Conservation (phyloP, 2,113 vertebrate species). For the Sinocyclocheilus anshuiensis region DNA sequence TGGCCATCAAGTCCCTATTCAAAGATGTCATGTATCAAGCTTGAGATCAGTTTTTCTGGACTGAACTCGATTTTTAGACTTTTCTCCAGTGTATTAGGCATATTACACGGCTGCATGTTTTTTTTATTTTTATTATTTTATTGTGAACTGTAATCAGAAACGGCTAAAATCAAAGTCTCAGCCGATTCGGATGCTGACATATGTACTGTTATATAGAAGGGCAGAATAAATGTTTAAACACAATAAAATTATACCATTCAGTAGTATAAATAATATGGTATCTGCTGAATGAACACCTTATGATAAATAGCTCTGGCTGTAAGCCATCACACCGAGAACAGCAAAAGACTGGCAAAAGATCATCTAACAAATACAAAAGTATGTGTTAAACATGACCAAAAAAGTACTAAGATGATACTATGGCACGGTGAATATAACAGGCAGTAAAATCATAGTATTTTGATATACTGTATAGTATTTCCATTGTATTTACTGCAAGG, state of each 20-base stretch:
- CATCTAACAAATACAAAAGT: not conserved
- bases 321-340: not conserved
- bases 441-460: not conserved
- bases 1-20: not conserved
- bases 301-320: slow-evolving; percentile 22
- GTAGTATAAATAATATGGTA: slow-evolving; percentile 22
- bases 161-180: not conserved
- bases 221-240: not conserved
- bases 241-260: slow-evolving; percentile 18
- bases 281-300: slow-evolving; percentile 25
- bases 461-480: not conserved
- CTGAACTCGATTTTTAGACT: not conserved
- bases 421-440: not conserved
- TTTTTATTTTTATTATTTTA: too few species aligned
- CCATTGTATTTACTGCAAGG: not conserved
- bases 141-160: not conserved
- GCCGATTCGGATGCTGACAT: not conserved
- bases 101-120: not conserved
- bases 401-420: not conserved
- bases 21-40: not conserved
- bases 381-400: not conserved
- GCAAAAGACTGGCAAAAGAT: not conserved
- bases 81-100: too few species aligned
- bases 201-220: not conserved
- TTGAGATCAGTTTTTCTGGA: not conserved